Evolutionary conservation across 2,113 vertebrate genomes (phyloP).

Genomic region (Rafetus swinhoei): DNA sequence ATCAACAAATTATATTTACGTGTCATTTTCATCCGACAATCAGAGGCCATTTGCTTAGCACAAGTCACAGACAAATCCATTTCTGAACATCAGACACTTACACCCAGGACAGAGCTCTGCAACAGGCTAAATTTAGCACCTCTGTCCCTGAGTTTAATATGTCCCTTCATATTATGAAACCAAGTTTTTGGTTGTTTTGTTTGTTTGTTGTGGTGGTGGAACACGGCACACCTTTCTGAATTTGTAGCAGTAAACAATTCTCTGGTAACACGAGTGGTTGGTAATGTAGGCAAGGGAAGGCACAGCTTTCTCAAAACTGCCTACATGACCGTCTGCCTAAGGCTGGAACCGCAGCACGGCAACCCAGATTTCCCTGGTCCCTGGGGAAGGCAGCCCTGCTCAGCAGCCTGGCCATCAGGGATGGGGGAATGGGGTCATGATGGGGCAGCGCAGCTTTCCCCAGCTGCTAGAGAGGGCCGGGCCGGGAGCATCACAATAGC

Average conservation of each 20-base stretch:
- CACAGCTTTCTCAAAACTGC: too few species aligned
- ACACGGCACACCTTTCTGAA: background rate
- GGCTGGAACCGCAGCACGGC: too few species aligned
- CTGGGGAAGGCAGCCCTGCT: too few species aligned
- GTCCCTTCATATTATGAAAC: background rate
- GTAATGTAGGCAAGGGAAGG: too few species aligned
- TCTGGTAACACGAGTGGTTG: background rate
- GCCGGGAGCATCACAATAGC: too few species aligned
- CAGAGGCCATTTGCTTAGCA: background rate
- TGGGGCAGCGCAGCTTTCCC: too few species aligned
- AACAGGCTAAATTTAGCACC: background rate
- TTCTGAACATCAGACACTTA: background rate
- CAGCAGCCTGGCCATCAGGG: too few species aligned
- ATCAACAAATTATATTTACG: background rate
- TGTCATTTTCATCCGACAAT: background rate
- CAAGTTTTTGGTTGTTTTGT: background rate
- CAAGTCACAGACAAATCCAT: background rate
- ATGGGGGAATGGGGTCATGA: too few species aligned
- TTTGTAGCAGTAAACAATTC: background rate
- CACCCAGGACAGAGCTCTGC: background rate
- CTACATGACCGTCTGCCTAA: too few species aligned
- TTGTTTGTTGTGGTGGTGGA: background rate
- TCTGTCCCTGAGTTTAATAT: background rate
- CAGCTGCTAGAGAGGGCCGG: too few species aligned
- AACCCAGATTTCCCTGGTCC: too few species aligned